Percentiles rank a stretch among this genome's conserved stretches.
These are phyloP conservation scores for Xenopus laevis DNA, from an alignment of 2,113 vertebrate genomes.

Conservation along the genomic window DNA sequence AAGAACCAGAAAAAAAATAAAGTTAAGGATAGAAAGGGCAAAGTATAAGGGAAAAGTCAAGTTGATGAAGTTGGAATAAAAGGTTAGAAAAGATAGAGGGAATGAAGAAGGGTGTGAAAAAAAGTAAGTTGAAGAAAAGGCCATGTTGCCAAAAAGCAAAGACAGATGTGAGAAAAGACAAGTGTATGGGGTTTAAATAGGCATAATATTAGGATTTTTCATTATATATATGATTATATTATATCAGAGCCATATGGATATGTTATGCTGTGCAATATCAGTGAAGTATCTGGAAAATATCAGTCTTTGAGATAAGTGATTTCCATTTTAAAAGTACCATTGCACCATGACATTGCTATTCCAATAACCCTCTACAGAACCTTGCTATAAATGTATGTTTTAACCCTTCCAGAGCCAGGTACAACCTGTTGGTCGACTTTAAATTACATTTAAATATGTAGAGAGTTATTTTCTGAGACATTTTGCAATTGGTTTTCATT, in stretches of 20 bases:
- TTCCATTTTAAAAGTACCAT: too few relatives aligned
- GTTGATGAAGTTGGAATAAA: background rate
- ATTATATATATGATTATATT: too few relatives aligned
- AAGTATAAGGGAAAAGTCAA: background rate
- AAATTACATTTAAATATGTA: too few relatives aligned
- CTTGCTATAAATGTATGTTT: too few relatives aligned
- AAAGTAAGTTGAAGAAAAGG: background rate
- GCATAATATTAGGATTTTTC: background rate
- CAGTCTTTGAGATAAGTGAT: background rate
- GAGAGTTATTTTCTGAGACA: too few relatives aligned
- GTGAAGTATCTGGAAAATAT: slow-evolving; percentile 13
- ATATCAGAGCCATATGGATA: slow-evolving; percentile 6
- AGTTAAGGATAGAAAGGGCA: background rate
- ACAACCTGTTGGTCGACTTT: too few relatives aligned
- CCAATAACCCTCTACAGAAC: too few relatives aligned
- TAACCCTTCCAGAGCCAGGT: too few relatives aligned
- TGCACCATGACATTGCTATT: too few relatives aligned
- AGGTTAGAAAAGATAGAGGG: background rate
- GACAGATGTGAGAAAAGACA: background rate
- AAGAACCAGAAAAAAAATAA: background rate
- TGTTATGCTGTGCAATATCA: slow-evolving; percentile 20
- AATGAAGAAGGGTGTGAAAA: too few relatives aligned
- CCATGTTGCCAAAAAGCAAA: background rate
- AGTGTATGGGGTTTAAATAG: background rate
- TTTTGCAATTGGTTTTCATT: too few relatives aligned